phyloP scores from a whole-genome alignment of 2,888 invertebrate species.

The Heliconius cydno region DNA sequence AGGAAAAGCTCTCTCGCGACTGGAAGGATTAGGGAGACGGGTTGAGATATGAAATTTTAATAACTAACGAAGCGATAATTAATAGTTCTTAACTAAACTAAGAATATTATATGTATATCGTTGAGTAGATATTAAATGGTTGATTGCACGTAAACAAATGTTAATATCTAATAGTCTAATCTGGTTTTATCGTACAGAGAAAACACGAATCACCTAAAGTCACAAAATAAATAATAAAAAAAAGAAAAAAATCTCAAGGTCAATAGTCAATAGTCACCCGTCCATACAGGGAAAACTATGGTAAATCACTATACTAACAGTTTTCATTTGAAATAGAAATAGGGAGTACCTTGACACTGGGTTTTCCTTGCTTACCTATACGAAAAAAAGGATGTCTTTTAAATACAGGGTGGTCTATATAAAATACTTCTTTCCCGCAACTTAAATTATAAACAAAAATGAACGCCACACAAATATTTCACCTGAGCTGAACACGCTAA shows the following conservation, averaged over 20 bases:
- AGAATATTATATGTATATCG: not conserved
- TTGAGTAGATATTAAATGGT: no score
- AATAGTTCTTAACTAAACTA: not conserved
- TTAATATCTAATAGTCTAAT: no score
- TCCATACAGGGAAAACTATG: no score
- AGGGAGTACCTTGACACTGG: not conserved
- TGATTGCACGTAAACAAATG: not conserved
- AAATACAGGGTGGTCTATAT: not conserved
- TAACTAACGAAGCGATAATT: not conserved
- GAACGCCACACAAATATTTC: not conserved
- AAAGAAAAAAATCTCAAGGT: no score
- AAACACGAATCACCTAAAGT: no score
- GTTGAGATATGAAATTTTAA: slow-evolving; percentile 9
- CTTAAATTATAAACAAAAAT: not conserved
- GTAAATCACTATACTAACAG: not conserved
- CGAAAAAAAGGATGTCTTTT: not conserved
- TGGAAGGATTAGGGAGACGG: not conserved
- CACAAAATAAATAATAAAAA: no score
- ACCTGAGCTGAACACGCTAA: not conserved
- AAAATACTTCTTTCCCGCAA: not conserved
- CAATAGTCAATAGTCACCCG: no score
- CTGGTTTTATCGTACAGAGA: no score
- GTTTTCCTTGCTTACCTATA: not conserved
- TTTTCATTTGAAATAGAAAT: not conserved
- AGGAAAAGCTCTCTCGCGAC: not conserved